phyloP scores from a whole-genome alignment of 2,888 invertebrate species.

The Thymelicus lineola region DNA sequence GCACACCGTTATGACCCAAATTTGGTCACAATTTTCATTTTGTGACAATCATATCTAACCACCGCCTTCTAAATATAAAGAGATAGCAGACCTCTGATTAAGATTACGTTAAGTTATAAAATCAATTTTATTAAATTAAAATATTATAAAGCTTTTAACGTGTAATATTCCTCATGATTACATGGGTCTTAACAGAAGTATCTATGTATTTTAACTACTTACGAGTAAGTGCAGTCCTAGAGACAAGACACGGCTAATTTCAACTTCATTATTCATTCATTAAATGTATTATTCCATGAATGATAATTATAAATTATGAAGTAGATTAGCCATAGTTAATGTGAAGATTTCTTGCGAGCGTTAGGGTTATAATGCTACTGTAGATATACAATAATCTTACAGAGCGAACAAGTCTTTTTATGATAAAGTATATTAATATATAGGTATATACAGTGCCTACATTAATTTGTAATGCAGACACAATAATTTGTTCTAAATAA shows the following conservation, averaged over 20 bases:
- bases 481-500: conserved; percentile 17
- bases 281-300: too few relatives aligned
- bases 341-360: background rate
- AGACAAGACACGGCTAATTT: background rate
- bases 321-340: background rate
- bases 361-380: background rate
- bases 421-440: background rate
- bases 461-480: conserved; percentile 3
- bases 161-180: background rate
- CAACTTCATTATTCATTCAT: background rate
- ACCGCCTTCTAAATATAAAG: conserved; percentile 12
- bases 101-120: background rate
- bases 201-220: background rate
- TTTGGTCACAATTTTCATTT: conserved; percentile 43
- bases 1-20: conserved; percentile 62
- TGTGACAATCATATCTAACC: conserved; percentile 39
- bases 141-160: conserved; percentile 9
- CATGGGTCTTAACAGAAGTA: background rate
- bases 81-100: conserved; percentile 41
- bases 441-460: background rate
- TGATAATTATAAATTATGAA: background rate
- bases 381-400: background rate
- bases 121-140: conserved; percentile 2
- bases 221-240: background rate
- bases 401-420: background rate